Conservation (phyloP, 2,888 invertebrate genomes). For the Mimumesa dahlbomi region DNA sequence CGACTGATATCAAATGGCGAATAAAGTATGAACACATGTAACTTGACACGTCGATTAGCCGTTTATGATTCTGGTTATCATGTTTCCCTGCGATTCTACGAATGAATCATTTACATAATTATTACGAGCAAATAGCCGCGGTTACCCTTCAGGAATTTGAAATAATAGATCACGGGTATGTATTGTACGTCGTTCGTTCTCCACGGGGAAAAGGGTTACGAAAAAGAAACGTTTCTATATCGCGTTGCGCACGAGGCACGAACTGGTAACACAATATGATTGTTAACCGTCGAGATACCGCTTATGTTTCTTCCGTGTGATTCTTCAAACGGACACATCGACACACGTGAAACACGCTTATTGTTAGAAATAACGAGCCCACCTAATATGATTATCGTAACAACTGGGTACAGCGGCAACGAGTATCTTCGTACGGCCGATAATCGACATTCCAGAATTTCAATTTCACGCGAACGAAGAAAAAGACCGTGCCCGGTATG, state of each 20-base stretch:
- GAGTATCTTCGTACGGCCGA: too few relatives aligned
- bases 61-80: not conserved
- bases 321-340: conserved; percentile 18
- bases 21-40: not conserved
- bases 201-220: too few relatives aligned
- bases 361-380: not conserved
- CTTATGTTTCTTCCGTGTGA: conserved; percentile 25
- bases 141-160: too few relatives aligned
- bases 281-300: conserved; percentile 29
- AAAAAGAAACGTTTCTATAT: too few relatives aligned
- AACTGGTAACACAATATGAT: conserved; percentile 33
- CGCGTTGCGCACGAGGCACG: conserved; percentile 20
- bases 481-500: too few relatives aligned
- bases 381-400: not conserved
- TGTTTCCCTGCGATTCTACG: too few relatives aligned
- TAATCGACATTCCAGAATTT: not conserved
- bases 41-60: not conserved
- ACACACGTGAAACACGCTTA: not conserved
- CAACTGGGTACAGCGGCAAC: not conserved
- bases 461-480: too few relatives aligned
- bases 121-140: too few relatives aligned
- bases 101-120: too few relatives aligned
- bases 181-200: too few relatives aligned
- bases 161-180: too few relatives aligned
- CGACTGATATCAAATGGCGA: not conserved